Base-by-base conservation (phyloP, 2,888 invertebrate species). In the Thereva unica region DNA sequence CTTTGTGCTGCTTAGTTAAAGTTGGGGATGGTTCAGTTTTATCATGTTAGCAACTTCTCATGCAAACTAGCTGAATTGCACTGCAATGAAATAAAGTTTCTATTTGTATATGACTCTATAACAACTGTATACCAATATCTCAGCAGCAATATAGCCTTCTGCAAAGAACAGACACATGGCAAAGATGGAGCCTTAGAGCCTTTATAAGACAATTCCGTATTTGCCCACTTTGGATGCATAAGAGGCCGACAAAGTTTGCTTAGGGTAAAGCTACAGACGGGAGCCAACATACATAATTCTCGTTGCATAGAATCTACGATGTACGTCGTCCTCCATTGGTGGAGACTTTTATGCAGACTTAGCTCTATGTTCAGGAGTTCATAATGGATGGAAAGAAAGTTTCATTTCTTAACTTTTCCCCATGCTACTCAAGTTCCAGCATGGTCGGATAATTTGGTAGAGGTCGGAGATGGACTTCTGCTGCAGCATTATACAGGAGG, bases 301-400 rank as follows among this genome's bases (percentile, higher is more conserved):
- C 23, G n/a, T 42, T 7, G 42, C n/a, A n/a, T 42, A n/a, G 8
- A 42, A 42, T 9, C n/a, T 7, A 7, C 42, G n/a, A 42, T 4
- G 42, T 42, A 42, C 50, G 50, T 10, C 50, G 4, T 34, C 34
- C 53, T 54, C 64, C 56, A 65, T 67, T 69, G 69, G 63, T 65
- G 65, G 41, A 69, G 67, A 69, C 69, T 69, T 69, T 69, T 69
- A 8, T 69, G 69, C 69, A 67, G 69, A 69, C 69, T 69, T 69
- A 63, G 69, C 66, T 69, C 44, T 8, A 45, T 52, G 49, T 55
- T 41, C 55, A 61, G 53, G 57, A 69, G 65, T 69, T 64, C 55
- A 68, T 68, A 68, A 68, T 68, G 66, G 67, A 40, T 54, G 38
- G 45, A 54, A 49, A 53, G 44, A 53, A 64, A 64, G 64, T 57